A percentile compares a stretch with the other conserved stretches of the same genome.
These are phyloP conservation scores for Rhingia rostrata DNA, from an alignment of 2,888 invertebrate genomes.

Conservation along the genomic window DNA sequence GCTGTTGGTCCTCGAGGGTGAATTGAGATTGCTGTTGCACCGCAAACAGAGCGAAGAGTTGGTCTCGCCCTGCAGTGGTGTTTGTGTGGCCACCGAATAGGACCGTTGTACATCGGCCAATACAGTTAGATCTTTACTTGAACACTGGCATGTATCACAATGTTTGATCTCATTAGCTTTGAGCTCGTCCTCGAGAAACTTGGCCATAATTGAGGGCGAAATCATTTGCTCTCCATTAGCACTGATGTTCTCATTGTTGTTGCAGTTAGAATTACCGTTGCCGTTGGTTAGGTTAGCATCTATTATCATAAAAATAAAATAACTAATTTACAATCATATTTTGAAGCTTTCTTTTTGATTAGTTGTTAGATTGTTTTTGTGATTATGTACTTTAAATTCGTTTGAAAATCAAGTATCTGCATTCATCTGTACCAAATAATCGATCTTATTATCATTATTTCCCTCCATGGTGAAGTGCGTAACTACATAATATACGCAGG, in stretches of 20 bases:
- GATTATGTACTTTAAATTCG: constrained; percentile 49
- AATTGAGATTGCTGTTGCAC: constrained; percentile 85
- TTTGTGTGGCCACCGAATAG: constrained; percentile 87
- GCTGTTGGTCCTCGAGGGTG: constrained; percentile 82
- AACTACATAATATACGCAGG: no score
- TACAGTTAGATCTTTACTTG: constrained; percentile 83
- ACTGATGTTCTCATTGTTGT: constrained; percentile 67
- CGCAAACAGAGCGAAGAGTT: constrained; percentile 84
- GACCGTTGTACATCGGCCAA: constrained; percentile 85
- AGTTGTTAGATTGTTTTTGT: constrained; percentile 30
- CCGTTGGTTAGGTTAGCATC: constrained; percentile 53
- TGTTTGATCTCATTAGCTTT: constrained; percentile 91
- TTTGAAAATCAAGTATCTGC: no score
- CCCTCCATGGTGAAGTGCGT: no score
- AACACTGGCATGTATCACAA: constrained; percentile 92
- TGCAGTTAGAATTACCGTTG: constrained; percentile 48
- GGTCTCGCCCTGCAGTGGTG: constrained; percentile 84
- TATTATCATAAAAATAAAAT: constrained; percentile 5
- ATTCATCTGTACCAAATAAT: no score
- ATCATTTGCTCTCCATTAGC: constrained; percentile 83
- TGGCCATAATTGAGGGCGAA: constrained; percentile 95
- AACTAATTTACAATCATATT: not conserved
- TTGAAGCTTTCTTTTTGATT: not conserved
- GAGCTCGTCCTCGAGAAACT: constrained; percentile 94
- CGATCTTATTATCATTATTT: no score